These are phyloP conservation scores for Chloroclysta siterata DNA, from an alignment of 2,888 invertebrate species.

Conservation along the genomic window DNA sequence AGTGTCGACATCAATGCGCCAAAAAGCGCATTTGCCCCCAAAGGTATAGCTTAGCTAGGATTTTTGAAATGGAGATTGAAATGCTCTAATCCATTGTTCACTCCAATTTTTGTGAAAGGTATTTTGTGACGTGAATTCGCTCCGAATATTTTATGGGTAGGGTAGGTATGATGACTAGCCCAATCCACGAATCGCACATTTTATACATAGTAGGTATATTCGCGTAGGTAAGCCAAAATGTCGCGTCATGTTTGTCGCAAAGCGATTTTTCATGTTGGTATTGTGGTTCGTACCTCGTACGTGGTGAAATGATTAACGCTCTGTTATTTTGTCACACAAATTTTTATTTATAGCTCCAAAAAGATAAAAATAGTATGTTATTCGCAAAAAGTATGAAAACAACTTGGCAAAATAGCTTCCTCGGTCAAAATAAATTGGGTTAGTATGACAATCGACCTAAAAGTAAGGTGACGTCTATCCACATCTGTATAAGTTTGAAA, in stretches of 20 bases:
- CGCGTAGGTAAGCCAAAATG: slow-evolving; percentile 24
- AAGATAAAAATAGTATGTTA: neutral
- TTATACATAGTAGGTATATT: slow-evolving; percentile 2
- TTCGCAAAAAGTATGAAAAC: neutral
- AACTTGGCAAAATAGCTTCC: too few species aligned
- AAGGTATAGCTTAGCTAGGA: slow-evolving; percentile 1
- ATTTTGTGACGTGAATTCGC: too few species aligned
- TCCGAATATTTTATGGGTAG: too few species aligned
- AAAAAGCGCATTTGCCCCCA: slow-evolving; percentile 12
- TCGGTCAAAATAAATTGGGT: too few species aligned
- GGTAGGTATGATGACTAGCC: too few species aligned
- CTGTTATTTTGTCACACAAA: slow-evolving; percentile 21
- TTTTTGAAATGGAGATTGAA: neutral
- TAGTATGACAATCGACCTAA: too few species aligned
- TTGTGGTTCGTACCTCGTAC: slow-evolving; percentile 15
- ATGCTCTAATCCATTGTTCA: too few species aligned
- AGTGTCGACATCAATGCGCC: slow-evolving; percentile 18
- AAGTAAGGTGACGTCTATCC: too few species aligned
- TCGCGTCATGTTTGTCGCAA: slow-evolving; percentile 37
- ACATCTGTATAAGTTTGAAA: too few species aligned
- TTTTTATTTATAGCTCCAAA: neutral
- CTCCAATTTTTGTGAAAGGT: too few species aligned
- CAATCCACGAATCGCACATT: too few species aligned
- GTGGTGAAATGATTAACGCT: slow-evolving; percentile 33
- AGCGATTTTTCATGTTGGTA: slow-evolving; percentile 34